Evolutionary conservation across 2,888 invertebrate species (phyloP), one percentile per base, ranked within the genome.

Genomic region (Dryobota labecula): DNA sequence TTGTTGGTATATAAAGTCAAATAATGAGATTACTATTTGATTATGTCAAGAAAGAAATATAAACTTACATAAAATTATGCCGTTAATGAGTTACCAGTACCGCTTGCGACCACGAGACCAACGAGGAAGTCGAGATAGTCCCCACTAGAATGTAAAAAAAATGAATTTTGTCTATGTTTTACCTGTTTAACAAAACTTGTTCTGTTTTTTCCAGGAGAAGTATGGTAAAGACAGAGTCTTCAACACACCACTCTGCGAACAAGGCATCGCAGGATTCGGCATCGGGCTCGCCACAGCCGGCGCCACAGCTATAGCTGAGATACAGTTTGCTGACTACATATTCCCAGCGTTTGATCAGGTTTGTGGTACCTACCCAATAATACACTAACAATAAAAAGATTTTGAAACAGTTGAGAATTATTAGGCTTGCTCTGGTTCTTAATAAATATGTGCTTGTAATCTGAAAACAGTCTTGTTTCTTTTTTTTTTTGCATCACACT

Each of bases 261-360:
- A 99, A 92, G 99, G 99, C 20, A 99, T 99, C 80, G 99, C 98
- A 0, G 99, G 99, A 0, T 99, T 99, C 93, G 99, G 98, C 0
- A 99, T 99, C 66, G 99, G 99, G 0, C 96, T 98, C 18, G 99
- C 99, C 0, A 98, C 97, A 9, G 97, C 98, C 0, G 99, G 99
- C 0, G 97, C 98, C 0, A 99, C 99, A 0, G 99, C 99, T 1
- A 98, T 99, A 66, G 99, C 99, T 0, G 99, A 99, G 96, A 99
- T 99, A 91, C 99, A 99, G 94, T 99, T 99, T 94, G 99, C 99
- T 0, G 99, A 99, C 95, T 99, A 99, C 90, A 99, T 99, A 84
- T 99, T 98, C 91, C 99, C 99, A 5, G 99, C 99, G 2, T 99
- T 99, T 94, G 99, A 99, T 96, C 99, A 99, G 97, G 98, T 98